Conservation (phyloP, 1,140 invertebrate genomes). For the Cheumatopsyche charites region DNA sequence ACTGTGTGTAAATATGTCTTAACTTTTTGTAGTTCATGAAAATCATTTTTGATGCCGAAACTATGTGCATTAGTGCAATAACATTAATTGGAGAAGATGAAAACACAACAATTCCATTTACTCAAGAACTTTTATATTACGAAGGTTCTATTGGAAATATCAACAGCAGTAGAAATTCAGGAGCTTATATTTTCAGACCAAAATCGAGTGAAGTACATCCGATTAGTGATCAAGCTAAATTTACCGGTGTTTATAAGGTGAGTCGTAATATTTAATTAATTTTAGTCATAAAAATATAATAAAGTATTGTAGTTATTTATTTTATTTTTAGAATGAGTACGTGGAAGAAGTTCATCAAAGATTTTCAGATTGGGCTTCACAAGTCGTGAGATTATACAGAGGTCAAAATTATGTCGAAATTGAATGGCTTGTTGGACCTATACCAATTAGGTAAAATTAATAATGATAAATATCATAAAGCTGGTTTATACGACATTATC, state of each 20-base stretch:
- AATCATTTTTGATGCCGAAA: constrained; percentile 31
- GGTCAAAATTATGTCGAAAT: constrained; percentile 76
- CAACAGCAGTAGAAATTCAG: constrained; percentile 66
- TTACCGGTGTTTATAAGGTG: too few species aligned
- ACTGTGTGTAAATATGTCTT: constrained; percentile 3
- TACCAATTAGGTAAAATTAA: constrained; percentile 83
- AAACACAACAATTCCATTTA: constrained; percentile 55
- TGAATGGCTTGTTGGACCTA: constrained; percentile 93
- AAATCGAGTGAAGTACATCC: too few species aligned
- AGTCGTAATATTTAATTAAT: too few species aligned
- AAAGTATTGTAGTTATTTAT: too few species aligned
- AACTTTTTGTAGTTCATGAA: too few species aligned
- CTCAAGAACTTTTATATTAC: constrained; percentile 81
- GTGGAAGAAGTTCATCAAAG: constrained; percentile 85
- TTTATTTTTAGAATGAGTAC: constrained; percentile 63
- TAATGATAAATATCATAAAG: constrained; percentile 3
- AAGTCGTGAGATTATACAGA: constrained; percentile 79
- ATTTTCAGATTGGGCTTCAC: constrained; percentile 74
- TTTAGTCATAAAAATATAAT: too few species aligned
- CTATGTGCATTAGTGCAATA: constrained; percentile 34
- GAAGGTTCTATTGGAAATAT: constrained; percentile 69
- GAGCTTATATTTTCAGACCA: constrained; percentile 89
- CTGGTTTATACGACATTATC: too few species aligned
- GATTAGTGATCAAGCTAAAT: too few species aligned
- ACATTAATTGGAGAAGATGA: constrained; percentile 59